Base-by-base conservation (phyloP, 2,113 vertebrate species). In the Scartelaos histophorus region DNA sequence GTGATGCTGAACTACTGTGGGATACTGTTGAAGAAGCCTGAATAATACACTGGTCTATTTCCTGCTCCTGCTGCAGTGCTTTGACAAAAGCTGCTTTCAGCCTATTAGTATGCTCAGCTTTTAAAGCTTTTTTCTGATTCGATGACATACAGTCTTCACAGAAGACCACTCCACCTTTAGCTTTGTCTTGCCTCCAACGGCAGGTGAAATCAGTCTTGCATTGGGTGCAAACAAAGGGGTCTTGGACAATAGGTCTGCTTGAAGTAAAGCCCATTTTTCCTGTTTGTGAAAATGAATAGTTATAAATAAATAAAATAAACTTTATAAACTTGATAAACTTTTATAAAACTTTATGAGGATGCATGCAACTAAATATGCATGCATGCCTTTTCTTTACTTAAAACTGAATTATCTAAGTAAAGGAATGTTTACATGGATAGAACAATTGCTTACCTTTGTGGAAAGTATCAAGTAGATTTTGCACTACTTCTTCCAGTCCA, bases 131-230 rank as follows among this genome's bases (percentile, higher is more conserved):
- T 89, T 99, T 99, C 93, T 98, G 97, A 88, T 95, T 97, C 34
- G 96, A 96, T 0, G 96, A 95, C 96, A 98, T 96, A 89, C 98
- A 99, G 76, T 94, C 96, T 89, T 98, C 97, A 7, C 98, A 99
- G 94, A 98, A 94, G 57, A 97, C 89, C 61, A 84, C 85, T 1
- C 96, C 96, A 0, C 94, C 91, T 90, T 96, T 96, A 67, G 96
- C 92, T 81, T 97, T 96, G 83, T 98, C 97, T 69, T 95, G 95
- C 71, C 96, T 94, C 98, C 98, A 99, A 71, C 96, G 95, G 91
- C 95, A 96, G 24, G 97, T 99, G 94, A 99, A 99, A 92, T 99
- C 98, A 7, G 97, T 99, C 91, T 96, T 94, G 89, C 98, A 99
- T 88, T 98, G 97, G 24, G 93, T 91, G 35, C 98, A 99, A 85